Conservation (phyloP, 2,113 vertebrate species). For the Perccottus glenii region DNA sequence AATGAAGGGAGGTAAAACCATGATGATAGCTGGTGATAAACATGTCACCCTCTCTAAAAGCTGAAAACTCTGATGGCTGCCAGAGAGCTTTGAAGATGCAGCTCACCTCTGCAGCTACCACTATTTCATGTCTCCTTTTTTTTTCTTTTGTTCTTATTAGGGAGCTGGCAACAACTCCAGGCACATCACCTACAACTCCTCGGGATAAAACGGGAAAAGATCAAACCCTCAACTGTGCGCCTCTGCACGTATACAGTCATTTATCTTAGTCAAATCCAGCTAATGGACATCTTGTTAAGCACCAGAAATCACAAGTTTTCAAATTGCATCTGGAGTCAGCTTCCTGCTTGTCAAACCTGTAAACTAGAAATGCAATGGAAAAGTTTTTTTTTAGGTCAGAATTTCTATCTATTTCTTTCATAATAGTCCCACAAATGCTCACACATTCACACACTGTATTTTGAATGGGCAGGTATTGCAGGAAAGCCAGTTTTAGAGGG, state of each 20-base stretch:
- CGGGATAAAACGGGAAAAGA: slow-evolving; percentile 12
- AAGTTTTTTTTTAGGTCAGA: slow-evolving; percentile 45
- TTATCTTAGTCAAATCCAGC: slow-evolving; percentile 14
- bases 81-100: slow-evolving; percentile 56
- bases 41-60: slow-evolving; percentile 30
- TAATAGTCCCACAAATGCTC: neutral
- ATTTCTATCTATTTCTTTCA: slow-evolving; percentile 16
- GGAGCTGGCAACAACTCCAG: slow-evolving; percentile 41
- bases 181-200: slow-evolving; percentile 18
- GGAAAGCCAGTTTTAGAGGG: slow-evolving; percentile 55
- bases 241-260: neutral
- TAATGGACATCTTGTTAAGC: slow-evolving; percentile 23
- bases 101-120: slow-evolving; percentile 35
- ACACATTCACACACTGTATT: neutral
- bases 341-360: slow-evolving; percentile 27
- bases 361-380: slow-evolving; percentile 46
- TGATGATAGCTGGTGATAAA: slow-evolving; percentile 50
- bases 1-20: slow-evolving; percentile 35
- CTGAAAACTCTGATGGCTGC: slow-evolving; percentile 37
- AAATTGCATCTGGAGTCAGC: slow-evolving; percentile 16
- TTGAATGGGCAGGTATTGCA: slow-evolving; percentile 40
- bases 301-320: slow-evolving; percentile 1
- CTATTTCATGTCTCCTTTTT: slow-evolving; percentile 33
- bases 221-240: slow-evolving; percentile 13
- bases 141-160: slow-evolving; percentile 57